Conservation (phyloP, 2,888 invertebrate species). For the Pachydiplax longipennis region DNA sequence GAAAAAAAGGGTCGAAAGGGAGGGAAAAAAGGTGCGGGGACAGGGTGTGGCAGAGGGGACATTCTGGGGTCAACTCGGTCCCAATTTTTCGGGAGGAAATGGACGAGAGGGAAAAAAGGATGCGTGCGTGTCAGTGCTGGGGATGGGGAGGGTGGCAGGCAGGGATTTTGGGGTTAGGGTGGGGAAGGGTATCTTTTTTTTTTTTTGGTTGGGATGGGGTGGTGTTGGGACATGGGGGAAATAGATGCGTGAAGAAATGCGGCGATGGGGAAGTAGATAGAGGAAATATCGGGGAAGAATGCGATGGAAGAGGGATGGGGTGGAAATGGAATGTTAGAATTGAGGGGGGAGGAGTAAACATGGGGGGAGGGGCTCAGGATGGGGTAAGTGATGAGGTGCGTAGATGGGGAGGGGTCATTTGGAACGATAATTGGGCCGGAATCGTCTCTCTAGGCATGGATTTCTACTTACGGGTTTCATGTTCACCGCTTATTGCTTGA, state of each 20-base stretch:
- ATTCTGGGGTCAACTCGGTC: neutral
- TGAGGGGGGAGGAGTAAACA: neutral
- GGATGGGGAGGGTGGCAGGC: neutral
- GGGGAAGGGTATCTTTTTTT: neutral
- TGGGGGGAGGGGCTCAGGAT: neutral
- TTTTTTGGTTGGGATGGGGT: neutral
- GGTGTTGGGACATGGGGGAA: neutral
- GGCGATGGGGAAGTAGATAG: neutral
- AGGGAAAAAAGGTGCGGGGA: neutral
- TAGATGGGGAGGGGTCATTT: no score
- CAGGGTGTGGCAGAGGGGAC: neutral
- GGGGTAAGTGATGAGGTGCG: no score
- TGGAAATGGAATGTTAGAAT: neutral
- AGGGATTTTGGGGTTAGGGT: neutral
- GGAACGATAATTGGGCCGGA: no score
- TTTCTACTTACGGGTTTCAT: no score
- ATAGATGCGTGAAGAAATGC: neutral
- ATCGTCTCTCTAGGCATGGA: no score
- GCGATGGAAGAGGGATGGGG: neutral
- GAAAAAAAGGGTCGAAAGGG: neutral
- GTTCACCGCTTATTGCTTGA: no score
- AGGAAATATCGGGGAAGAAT: neutral
- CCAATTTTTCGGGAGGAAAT: neutral
- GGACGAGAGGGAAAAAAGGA: neutral
- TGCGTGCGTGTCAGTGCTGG: neutral